These are phyloP conservation scores for Brassicogethes aeneus DNA, from an alignment of 2,888 invertebrate species.

Conservation along the genomic window DNA sequence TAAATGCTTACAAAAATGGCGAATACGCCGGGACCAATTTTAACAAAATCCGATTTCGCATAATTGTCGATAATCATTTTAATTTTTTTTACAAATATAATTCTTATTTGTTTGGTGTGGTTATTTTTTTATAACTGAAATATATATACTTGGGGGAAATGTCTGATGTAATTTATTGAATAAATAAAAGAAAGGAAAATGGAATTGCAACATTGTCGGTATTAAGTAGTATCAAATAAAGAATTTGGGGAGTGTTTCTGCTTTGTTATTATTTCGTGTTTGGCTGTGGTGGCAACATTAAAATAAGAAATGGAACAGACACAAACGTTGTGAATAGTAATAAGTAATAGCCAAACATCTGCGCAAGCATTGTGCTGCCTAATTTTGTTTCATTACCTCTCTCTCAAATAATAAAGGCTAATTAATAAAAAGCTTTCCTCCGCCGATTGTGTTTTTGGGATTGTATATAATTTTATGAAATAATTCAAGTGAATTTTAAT, in stretches of 20 bases:
- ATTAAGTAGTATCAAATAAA: neutral
- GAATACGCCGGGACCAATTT: no score
- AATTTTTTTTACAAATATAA: no score
- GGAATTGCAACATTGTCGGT: neutral
- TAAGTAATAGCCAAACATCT: neutral
- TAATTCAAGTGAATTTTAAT: no score
- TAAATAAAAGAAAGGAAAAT: no score
- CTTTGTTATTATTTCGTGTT: neutral
- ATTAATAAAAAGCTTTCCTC: neutral
- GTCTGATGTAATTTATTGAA: no score
- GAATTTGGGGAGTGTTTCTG: neutral
- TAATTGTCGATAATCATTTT: no score
- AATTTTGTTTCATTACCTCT: conserved; percentile 1
- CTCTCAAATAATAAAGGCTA: neutral
- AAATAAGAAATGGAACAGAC: neutral
- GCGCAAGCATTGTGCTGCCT: neutral
- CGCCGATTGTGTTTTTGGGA: neutral
- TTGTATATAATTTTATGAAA: no score
- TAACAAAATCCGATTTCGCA: no score
- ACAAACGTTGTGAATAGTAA: neutral
- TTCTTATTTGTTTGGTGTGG: no score
- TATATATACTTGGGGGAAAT: no score
- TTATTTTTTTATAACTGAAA: no score
- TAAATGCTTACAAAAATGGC: no score
- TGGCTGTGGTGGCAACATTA: neutral